Base-by-base conservation (phyloP, 2,888 invertebrate species). In the Acrobasis suavella region DNA sequence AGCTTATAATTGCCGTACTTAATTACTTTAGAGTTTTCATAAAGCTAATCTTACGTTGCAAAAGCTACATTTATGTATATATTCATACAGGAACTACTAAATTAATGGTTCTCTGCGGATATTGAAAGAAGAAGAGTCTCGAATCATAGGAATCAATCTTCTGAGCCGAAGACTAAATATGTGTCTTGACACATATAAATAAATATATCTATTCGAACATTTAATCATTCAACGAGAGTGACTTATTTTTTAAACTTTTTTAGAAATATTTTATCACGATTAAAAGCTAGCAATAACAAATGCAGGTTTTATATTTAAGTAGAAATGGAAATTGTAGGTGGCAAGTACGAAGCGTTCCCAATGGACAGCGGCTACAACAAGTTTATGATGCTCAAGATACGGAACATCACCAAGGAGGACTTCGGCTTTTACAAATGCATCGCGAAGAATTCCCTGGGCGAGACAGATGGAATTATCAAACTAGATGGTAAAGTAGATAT, bases 371-470 rank as follows among this genome's bases (percentile, higher is more conserved):
- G 96, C 75, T 97, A 98, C 94, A 97, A 96, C 87, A 97, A 97
- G 86, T 96, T 96, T 90, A 97, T 98, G 97, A 96, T 96, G 94
- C 93, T 98, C 78, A 97, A 97, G 93, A 97, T 98, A 79, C 94
- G 96, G 67, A 95, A 96, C 80, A 96, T 97, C 68, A 95, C 95
- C 60, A 94, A 94, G 72, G 94, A 94, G 71, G 97, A 97, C 91
- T 97, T 97, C 81, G 97, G 97, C 64, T 96, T 96, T 72, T 97
- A 97, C 93, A 96, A 96, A 87, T 97, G 97, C 85, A 96, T 97
- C 68, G 97, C 97, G 60, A 98, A 97, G 91, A 98, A 98, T 87
- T 97, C 97, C 39, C 93, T 97, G 49, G 97, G 97, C 60, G 97
- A 97, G 86, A 97, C 97, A 22, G 97, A 97, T 83, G 97, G 97